These are phyloP conservation scores for Atrina japonica DNA, from an alignment of 2,888 invertebrate species.

Conservation along the genomic window DNA sequence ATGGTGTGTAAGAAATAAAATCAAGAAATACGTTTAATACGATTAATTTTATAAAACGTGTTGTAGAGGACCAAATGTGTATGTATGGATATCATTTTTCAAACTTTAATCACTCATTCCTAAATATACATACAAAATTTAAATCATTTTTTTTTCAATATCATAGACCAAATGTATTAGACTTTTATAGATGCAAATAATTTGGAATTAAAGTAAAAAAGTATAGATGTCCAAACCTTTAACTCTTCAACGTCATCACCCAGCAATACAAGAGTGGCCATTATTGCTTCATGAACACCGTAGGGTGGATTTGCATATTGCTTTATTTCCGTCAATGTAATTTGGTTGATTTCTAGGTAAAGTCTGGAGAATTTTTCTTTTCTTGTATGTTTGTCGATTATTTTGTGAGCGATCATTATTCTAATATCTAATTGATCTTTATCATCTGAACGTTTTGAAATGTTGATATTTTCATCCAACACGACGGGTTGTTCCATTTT, in stretches of 20 bases:
- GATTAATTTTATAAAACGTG: no score
- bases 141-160: no score
- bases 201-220: no score
- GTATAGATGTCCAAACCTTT: no score
- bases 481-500: conserved; percentile 28
- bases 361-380: conserved; percentile 32
- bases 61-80: no score
- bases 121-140: no score
- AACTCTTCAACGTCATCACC: conserved; percentile 34
- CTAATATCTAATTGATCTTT: conserved; percentile 5
- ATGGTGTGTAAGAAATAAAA: no score
- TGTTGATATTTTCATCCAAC: conserved; percentile 32
- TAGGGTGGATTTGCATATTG: conserved; percentile 36
- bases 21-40: no score
- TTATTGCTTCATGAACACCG: conserved; percentile 38
- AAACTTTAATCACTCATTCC: no score
- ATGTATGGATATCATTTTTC: no score
- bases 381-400: conserved; percentile 28
- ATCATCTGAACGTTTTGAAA: conserved; percentile 11
- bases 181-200: no score
- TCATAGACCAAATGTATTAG: no score
- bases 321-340: conserved; percentile 36
- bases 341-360: conserved; percentile 29
- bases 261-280: conserved; percentile 33
- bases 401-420: conserved; percentile 27